phyloP scores from a whole-genome alignment of 1,140 invertebrate species.

The Mamestra configurata region DNA sequence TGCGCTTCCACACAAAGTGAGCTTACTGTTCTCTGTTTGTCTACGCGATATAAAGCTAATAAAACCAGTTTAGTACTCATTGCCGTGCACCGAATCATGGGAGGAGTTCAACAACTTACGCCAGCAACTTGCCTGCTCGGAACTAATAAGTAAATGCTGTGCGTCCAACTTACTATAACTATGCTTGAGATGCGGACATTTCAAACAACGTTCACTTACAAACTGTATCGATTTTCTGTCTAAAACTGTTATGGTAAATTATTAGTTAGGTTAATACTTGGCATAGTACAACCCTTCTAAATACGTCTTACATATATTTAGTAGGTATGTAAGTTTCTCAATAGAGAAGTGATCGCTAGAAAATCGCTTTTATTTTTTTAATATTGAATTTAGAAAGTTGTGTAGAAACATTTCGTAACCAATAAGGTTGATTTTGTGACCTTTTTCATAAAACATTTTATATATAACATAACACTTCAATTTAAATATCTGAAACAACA shows the following conservation, averaged over 20 bases:
- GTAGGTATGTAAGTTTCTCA: background rate
- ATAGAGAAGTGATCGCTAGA: background rate
- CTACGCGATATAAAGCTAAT: conserved; percentile 37
- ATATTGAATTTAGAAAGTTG: no score
- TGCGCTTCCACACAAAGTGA: background rate
- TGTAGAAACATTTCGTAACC: no score
- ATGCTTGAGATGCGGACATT: conserved; percentile 25
- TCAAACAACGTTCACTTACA: conserved; percentile 40
- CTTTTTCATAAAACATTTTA: background rate
- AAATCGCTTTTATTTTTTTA: background rate
- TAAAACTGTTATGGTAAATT: conserved; percentile 28
- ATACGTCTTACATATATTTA: background rate
- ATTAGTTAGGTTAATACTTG: conserved; percentile 3
- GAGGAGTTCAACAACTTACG: conserved; percentile 41
- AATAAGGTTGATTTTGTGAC: no score
- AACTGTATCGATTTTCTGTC: conserved; percentile 47
- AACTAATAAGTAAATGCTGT: conserved; percentile 51
- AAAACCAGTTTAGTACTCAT: conserved; percentile 49
- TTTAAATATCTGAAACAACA: no score
- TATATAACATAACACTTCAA: no score
- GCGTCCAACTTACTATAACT: conserved; percentile 43
- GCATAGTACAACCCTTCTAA: background rate
- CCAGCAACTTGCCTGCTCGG: conserved; percentile 5
- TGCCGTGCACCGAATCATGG: conserved; percentile 46
- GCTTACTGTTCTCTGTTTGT: conserved; percentile 34